Conservation (phyloP, 2,113 vertebrate species). For the Pithys albifrons region DNA sequence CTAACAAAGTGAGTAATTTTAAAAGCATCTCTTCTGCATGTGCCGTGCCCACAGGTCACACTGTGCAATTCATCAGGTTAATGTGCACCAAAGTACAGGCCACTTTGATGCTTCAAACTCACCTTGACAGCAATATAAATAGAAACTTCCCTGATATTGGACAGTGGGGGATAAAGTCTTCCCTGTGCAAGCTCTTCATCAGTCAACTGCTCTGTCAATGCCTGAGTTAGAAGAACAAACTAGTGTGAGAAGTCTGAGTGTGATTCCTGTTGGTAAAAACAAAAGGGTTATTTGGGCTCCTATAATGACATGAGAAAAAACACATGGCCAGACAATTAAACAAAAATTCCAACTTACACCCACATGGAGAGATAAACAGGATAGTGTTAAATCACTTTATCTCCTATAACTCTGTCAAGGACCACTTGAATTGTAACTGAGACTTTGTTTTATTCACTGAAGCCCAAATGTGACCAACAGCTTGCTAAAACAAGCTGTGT, state of each 20-base stretch:
- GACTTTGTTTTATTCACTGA: background rate
- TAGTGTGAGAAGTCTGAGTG: too few species aligned
- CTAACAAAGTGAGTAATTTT: fast-evolving
- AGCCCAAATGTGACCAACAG: fast-evolving
- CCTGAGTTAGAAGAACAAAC: constrained; percentile 71
- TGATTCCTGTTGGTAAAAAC: too few species aligned
- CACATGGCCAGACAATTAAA: too few species aligned
- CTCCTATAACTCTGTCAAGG: too few species aligned
- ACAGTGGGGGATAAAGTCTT: constrained; percentile 90
- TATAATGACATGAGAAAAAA: too few species aligned
- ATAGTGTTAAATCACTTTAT: too few species aligned
- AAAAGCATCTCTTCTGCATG: fast-evolving
- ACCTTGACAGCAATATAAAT: constrained; percentile 91
- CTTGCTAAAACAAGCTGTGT: fast-evolving
- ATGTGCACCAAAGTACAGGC: fast-evolving
- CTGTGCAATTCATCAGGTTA: background rate
- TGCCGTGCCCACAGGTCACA: background rate
- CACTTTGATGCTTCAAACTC: constrained; percentile 18
- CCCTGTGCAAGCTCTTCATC: constrained; percentile 88
- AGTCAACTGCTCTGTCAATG: constrained; percentile 85
- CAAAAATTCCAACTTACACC: too few species aligned
- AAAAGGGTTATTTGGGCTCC: too few species aligned
- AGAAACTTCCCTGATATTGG: constrained; percentile 96
- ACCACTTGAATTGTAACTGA: too few species aligned
- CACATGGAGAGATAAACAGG: too few species aligned